Percentiles rank a stretch among this genome's conserved stretches.
phyloP scores from a whole-genome alignment of 2,888 invertebrate genomes.

The Hydroisotoma schaefferi region DNA sequence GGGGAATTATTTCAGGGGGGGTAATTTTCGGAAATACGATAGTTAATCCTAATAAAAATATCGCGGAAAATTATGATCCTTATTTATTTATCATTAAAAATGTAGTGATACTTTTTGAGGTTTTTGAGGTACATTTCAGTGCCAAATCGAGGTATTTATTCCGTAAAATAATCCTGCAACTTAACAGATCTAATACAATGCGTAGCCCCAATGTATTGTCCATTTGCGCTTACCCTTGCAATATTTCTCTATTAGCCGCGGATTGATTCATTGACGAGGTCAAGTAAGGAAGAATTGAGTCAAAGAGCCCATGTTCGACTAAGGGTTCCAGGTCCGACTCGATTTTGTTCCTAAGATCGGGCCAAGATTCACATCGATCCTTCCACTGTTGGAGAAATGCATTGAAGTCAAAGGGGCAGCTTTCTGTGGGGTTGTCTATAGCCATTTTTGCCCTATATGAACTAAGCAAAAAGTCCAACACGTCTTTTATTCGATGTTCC shows the following conservation, averaged over 20 bases:
- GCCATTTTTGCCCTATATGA: slow-evolving; percentile 45
- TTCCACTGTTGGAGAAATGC: slow-evolving; percentile 41
- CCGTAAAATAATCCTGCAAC: too few relatives aligned
- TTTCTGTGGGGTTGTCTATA: slow-evolving; percentile 30
- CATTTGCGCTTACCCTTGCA: too few relatives aligned
- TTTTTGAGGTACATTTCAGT: too few relatives aligned
- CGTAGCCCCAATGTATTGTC: too few relatives aligned
- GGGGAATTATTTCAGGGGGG: too few relatives aligned
- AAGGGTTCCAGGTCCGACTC: slow-evolving; percentile 33
- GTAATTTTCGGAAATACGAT: too few relatives aligned
- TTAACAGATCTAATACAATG: too few relatives aligned
- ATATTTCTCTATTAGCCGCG: slow-evolving; percentile 6
- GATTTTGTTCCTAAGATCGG: slow-evolving; percentile 28
- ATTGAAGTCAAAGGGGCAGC: slow-evolving; percentile 44
- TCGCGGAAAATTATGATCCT: too few relatives aligned
- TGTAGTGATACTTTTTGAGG: too few relatives aligned
- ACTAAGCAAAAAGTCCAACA: slow-evolving; percentile 42
- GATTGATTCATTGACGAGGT: slow-evolving; percentile 33
- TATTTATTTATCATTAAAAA: too few relatives aligned
- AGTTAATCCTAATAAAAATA: too few relatives aligned
- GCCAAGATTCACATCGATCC: slow-evolving; percentile 25
- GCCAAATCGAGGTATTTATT: too few relatives aligned
- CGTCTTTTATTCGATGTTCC: slow-evolving; percentile 31
- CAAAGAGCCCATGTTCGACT: slow-evolving; percentile 42
- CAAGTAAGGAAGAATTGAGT: slow-evolving; percentile 44